phyloP scores from a whole-genome alignment of 1,140 invertebrate species.

The Cyphomyrmex costatus region DNA sequence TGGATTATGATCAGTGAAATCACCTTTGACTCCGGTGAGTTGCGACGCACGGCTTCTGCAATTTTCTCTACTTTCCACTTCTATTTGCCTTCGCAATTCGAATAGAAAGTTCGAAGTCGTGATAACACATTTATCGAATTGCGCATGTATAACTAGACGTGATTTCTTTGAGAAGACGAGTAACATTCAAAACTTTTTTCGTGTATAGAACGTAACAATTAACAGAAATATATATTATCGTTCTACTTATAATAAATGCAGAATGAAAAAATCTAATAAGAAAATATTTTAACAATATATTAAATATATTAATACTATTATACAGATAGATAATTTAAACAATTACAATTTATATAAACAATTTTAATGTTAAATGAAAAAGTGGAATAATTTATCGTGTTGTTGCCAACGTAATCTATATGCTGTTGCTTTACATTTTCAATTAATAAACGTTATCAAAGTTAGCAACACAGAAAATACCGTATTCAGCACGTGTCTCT shows the following conservation, averaged over 20 bases:
- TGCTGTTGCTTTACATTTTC: neutral
- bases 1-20: conserved; percentile 92
- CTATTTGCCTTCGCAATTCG: neutral
- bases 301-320: neutral
- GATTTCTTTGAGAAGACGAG: conserved; percentile 17
- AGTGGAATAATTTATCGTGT: neutral
- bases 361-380: neutral
- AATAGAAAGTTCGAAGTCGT: conserved; percentile 24
- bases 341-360: conserved; percentile 22
- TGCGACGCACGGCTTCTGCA: neutral
- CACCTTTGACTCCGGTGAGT: conserved; percentile 88
- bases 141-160: neutral
- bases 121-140: conserved; percentile 15
- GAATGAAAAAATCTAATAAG: neutral
- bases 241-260: neutral
- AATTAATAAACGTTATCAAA: conserved; percentile 16
- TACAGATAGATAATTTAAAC: neutral
- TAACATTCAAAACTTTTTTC: neutral
- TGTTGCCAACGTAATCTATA: neutral
- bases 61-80: conserved; percentile 13
- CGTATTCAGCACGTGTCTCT: conserved; percentile 46
- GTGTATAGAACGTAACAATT: neutral
- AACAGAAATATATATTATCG: neutral
- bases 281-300: neutral
- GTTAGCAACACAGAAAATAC: neutral